These are phyloP conservation scores for Pelobates cultripes DNA, from an alignment of 2,797 vertebrate genomes.

Conservation along the genomic window DNA sequence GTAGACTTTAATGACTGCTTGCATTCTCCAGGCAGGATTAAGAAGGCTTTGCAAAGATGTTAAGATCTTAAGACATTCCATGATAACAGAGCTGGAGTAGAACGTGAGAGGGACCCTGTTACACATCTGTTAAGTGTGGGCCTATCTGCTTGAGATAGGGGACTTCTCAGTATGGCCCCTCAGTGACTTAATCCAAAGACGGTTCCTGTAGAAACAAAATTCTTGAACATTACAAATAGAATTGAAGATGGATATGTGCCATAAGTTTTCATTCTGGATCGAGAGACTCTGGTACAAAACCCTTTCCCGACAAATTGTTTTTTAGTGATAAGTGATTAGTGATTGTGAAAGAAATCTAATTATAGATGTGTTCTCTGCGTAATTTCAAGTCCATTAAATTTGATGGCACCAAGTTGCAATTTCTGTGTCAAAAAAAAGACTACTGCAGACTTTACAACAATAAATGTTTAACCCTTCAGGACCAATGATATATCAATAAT, in stretches of 20 bases:
- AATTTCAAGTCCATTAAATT: not conserved
- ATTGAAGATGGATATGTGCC: constrained; percentile 38
- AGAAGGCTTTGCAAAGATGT: constrained; percentile 16
- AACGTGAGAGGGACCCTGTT: constrained; percentile 34
- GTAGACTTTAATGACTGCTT: not conserved
- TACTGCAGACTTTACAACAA: no score
- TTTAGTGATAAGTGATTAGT: not conserved
- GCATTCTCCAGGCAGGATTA: constrained; percentile 19
- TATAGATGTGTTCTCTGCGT: not conserved
- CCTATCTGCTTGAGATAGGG: constrained; percentile 47
- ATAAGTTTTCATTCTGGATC: constrained; percentile 46
- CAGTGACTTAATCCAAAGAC: constrained; percentile 40
- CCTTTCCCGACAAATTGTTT: not conserved
- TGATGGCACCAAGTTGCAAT: not conserved
- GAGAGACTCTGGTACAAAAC: constrained; percentile 14
- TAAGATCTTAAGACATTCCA: constrained; percentile 14
- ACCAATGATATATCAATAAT: no score
- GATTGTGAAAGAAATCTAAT: not conserved
- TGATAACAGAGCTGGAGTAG: constrained; percentile 23
- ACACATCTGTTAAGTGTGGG: constrained; percentile 38
- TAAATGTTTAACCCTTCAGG: no score
- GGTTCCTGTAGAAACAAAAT: constrained; percentile 48
- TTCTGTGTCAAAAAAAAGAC: no score
- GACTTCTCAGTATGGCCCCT: constrained; percentile 40
- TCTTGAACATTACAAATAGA: constrained; percentile 28